A percentile compares a stretch with the other conserved stretches of the same genome.
These are phyloP conservation scores for Parauchenoglanis ngamensis DNA, from an alignment of 2,797 vertebrate species.

Conservation along the genomic window DNA sequence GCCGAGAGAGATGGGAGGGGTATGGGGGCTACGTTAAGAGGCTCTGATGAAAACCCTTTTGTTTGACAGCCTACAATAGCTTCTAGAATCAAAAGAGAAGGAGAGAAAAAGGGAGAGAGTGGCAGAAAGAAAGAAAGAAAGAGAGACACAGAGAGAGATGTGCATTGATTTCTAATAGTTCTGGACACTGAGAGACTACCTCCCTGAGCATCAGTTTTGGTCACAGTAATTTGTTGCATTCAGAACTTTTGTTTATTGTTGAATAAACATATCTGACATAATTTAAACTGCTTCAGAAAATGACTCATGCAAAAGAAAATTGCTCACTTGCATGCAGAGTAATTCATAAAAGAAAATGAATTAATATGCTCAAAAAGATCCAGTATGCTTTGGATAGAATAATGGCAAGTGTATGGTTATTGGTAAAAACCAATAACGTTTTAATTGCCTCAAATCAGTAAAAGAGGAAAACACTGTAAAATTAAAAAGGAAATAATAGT, in stretches of 20 bases:
- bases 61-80: slow-evolving; percentile 80
- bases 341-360: slow-evolving; percentile 19
- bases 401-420: not conserved
- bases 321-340: not conserved
- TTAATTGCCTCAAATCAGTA: slow-evolving; percentile 25
- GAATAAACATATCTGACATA: slow-evolving; percentile 63
- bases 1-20: slow-evolving; percentile 63
- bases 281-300: slow-evolving; percentile 22
- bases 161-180: slow-evolving; percentile 60
- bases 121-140: slow-evolving; percentile 44
- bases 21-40: slow-evolving; percentile 74
- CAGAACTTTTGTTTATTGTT: slow-evolving; percentile 56
- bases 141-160: slow-evolving; percentile 51
- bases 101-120: slow-evolving; percentile 11
- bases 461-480: slow-evolving; percentile 21
- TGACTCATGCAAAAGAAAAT: not conserved
- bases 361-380: not conserved
- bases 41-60: slow-evolving; percentile 79
- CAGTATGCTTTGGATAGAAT: slow-evolving; percentile 16
- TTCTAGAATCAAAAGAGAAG: slow-evolving; percentile 68
- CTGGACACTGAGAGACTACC: slow-evolving; percentile 33
- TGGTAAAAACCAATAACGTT: slow-evolving; percentile 24
- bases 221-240: slow-evolving; percentile 50
- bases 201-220: slow-evolving; percentile 19
- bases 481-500: slow-evolving; percentile 46